Conservation (phyloP, 2,888 invertebrate genomes). For the Cataglyphis livida region DNA sequence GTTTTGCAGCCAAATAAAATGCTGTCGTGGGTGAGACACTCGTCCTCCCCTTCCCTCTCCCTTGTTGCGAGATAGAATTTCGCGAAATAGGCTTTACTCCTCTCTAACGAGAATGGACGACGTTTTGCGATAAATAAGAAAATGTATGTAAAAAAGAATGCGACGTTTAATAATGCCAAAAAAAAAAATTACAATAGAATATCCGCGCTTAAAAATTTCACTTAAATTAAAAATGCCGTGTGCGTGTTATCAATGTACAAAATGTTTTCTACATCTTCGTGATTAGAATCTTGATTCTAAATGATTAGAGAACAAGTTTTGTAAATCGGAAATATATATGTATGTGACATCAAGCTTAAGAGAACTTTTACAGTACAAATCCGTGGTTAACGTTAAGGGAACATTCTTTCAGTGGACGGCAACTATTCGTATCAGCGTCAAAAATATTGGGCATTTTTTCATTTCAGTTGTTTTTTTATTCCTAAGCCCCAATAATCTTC, state of each 20-base stretch:
- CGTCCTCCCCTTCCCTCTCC: neutral
- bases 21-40: slow-evolving; percentile 44
- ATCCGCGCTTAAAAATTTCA: slow-evolving; percentile 15
- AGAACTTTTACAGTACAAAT: slow-evolving; percentile 1
- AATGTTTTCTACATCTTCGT: neutral
- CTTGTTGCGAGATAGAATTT: slow-evolving; percentile 38
- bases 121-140: slow-evolving; percentile 30
- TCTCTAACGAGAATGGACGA: slow-evolving; percentile 19
- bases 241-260: neutral
- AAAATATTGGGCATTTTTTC: slow-evolving; percentile 13
- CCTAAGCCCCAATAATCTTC: neutral
- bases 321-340: neutral
- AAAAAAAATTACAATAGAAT: slow-evolving; percentile 1
- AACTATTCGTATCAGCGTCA: slow-evolving; percentile 54
- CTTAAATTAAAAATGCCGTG: neutral
- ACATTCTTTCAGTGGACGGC: slow-evolving; percentile 64
- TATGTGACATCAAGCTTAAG: slow-evolving; percentile 6
- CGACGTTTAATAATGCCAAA: neutral
- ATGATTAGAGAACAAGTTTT: neutral
- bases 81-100: slow-evolving; percentile 30
- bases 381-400: neutral
- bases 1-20: slow-evolving; percentile 53
- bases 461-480: slow-evolving; percentile 11
- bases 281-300: neutral
- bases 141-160: slow-evolving; percentile 2